Percentiles rank a stretch among this genome's conserved stretches.
phyloP scores from a whole-genome alignment of 2,888 invertebrate genomes.

The Ectemnius lituratus region DNA sequence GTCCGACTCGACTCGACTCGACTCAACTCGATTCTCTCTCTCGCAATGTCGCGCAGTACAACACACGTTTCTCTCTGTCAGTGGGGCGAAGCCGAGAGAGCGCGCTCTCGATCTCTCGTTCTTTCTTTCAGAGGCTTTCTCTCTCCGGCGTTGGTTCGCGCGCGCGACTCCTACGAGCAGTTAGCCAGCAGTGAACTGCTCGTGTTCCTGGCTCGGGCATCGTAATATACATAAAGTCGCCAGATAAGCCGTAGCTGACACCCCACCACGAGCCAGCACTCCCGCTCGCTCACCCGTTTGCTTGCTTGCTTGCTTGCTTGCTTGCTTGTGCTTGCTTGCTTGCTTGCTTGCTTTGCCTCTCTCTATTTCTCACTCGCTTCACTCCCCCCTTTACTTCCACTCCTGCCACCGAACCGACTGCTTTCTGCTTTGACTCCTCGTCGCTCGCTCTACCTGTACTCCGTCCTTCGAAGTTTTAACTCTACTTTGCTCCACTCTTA shows the following conservation, averaged over 20 bases:
- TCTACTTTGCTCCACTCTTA: background rate
- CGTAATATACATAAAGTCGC: slow-evolving; percentile 74
- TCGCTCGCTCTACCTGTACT: slow-evolving; percentile 8
- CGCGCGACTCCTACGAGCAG: slow-evolving; percentile 57
- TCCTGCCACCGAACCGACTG: slow-evolving; percentile 5
- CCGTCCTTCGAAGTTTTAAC: background rate
- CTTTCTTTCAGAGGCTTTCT: too few relatives aligned
- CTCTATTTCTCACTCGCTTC: slow-evolving; percentile 2
- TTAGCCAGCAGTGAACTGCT: slow-evolving; percentile 73
- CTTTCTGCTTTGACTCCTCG: slow-evolving; percentile 3
- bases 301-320: slow-evolving; percentile 24
- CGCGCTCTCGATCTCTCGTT: slow-evolving; percentile 43
- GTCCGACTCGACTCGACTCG: too few relatives aligned
- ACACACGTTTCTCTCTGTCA: slow-evolving; percentile 45
- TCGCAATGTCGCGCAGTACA: slow-evolving; percentile 9
- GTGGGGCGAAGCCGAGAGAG: background rate
- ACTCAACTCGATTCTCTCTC: slow-evolving; percentile 3
- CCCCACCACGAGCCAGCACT: slow-evolving; percentile 61
- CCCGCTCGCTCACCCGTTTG: slow-evolving; percentile 47
- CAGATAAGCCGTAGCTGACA: slow-evolving; percentile 69
- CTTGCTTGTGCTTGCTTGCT: slow-evolving; percentile 24
- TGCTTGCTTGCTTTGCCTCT: background rate
- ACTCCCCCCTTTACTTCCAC: slow-evolving; percentile 13
- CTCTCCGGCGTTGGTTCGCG: too few relatives aligned
- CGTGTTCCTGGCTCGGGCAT: slow-evolving; percentile 68